Evolutionary conservation across 2,797 vertebrate species (phyloP).

Genomic region (Dromococcyx pavoninus): DNA sequence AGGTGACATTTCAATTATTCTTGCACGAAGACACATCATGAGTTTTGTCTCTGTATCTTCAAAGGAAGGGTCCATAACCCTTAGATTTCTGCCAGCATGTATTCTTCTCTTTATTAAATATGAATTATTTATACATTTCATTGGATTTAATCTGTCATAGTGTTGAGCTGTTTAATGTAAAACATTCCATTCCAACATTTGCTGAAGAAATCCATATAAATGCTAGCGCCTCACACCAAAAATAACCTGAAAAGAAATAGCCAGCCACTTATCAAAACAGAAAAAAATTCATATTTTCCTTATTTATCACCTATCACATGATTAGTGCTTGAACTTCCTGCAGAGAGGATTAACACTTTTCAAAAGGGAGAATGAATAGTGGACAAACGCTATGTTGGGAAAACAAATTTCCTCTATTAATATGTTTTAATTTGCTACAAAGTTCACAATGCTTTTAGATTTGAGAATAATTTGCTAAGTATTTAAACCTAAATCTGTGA

Average conservation of each 20-base stretch:
- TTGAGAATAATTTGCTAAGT: neutral
- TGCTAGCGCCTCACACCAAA: neutral
- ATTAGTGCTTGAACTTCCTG: neutral
- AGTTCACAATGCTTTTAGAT: neutral
- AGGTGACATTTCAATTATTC: conserved; percentile 12
- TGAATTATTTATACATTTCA: conserved; percentile 32
- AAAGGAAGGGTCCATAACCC: neutral
- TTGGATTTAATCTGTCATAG: neutral
- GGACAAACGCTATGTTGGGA: neutral
- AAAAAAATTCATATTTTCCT: neutral
- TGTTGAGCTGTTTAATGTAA: neutral
- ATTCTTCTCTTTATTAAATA: conserved; percentile 8
- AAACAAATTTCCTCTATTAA: neutral
- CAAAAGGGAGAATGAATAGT: neutral
- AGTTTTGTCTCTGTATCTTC: neutral
- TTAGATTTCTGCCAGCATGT: neutral
- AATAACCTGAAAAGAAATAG: conserved; percentile 35
- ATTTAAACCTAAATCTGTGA: neutral
- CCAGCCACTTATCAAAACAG: neutral
- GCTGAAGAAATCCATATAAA: conserved; percentile 23
- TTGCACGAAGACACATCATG: conserved; percentile 33
- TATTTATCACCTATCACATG: neutral
- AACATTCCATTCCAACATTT: neutral
- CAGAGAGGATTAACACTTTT: neutral
- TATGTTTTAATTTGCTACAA: neutral